Conservation (phyloP, 1,140 invertebrate species). For the Acyrthosiphon pisum region DNA sequence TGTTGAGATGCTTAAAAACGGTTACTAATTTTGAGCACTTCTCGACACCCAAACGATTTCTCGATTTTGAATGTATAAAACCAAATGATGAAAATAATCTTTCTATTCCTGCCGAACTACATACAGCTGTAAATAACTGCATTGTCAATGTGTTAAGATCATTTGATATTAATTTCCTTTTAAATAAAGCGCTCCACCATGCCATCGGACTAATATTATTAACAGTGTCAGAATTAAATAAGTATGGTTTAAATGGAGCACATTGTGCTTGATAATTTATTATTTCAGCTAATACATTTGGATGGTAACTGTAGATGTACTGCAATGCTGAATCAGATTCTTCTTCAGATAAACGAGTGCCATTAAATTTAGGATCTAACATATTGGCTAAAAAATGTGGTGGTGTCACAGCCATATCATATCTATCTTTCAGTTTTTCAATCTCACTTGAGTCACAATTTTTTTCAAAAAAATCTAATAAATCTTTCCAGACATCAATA, state of each 20-base stretch:
- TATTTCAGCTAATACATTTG: not conserved
- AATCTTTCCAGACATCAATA: not conserved
- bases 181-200: not conserved
- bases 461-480: not conserved
- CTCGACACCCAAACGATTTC: not conserved
- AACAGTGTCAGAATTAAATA: not conserved
- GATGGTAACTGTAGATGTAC: not conserved
- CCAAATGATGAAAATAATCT: slow-evolving; percentile 5
- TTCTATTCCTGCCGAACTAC: not conserved
- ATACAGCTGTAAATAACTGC: not conserved
- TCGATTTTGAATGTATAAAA: not conserved
- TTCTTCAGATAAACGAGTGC: not conserved
- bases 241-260: not conserved
- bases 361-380: not conserved
- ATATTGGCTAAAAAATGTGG: not conserved
- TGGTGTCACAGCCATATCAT: not conserved
- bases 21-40: not conserved
- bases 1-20: not conserved
- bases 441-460: not conserved
- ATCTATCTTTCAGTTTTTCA: not conserved
- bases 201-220: not conserved
- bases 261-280: not conserved
- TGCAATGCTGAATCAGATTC: not conserved
- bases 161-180: not conserved
- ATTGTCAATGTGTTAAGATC: not conserved